These are phyloP conservation scores for Chauna torquata DNA, from an alignment of 2,113 vertebrate species.

Conservation along the genomic window DNA sequence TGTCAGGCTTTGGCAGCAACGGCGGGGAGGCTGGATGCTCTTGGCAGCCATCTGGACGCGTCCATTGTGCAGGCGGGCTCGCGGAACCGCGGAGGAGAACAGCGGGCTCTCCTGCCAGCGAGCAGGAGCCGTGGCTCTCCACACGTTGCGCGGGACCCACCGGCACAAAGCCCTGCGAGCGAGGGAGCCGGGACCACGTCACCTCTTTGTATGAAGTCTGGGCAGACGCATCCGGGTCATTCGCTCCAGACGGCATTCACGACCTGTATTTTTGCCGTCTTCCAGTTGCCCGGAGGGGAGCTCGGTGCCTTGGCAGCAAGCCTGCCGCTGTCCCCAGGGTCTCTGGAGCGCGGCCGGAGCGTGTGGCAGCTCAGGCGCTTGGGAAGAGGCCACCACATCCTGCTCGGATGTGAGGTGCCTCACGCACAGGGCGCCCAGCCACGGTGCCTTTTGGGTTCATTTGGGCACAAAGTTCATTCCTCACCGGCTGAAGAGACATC, in stretches of 20 bases:
- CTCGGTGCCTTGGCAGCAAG: slow-evolving; percentile 14
- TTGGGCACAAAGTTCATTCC: not conserved
- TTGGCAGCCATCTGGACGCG: slow-evolving; percentile 23
- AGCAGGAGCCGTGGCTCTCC: slow-evolving; percentile 11
- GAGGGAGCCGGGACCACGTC: not conserved
- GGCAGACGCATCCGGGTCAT: slow-evolving; percentile 52
- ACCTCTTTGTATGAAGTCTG: slow-evolving; percentile 28
- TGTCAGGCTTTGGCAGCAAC: not conserved
- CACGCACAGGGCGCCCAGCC: not conserved
- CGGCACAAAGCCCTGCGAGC: not conserved
- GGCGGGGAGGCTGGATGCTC: not conserved
- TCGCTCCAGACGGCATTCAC: slow-evolving; percentile 41
- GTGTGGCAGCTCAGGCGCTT: slow-evolving; percentile 32
- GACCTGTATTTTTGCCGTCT: not conserved
- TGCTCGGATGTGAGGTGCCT: slow-evolving; percentile 1
- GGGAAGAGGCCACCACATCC: slow-evolving; percentile 29
- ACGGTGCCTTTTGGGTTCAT: not conserved
- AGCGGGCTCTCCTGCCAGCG: not conserved
- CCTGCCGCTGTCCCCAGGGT: not conserved
- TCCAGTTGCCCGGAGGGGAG: not conserved
- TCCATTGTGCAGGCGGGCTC: not conserved
- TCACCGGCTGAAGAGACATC: not conserved
- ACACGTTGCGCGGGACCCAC: not conserved
- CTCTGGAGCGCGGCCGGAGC: not conserved
- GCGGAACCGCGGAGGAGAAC: not conserved